A percentile compares a stretch with the other conserved stretches of the same genome.
phyloP scores from a whole-genome alignment of 2,113 vertebrate genomes.

The Aphyosemion australe region DNA sequence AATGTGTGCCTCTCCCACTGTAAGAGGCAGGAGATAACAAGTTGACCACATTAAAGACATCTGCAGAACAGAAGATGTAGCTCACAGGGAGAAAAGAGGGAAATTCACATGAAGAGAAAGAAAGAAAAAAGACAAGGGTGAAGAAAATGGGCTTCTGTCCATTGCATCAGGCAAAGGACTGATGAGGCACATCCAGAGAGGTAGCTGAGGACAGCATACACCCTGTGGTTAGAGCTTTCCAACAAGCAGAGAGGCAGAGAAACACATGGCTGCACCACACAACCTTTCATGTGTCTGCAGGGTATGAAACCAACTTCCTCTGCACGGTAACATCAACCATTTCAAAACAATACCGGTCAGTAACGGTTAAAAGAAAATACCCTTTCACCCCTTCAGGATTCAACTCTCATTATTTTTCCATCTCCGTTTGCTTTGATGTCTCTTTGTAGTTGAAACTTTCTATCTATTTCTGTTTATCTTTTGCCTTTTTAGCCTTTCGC shows the following conservation, averaged over 20 bases:
- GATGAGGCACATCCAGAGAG: constrained; percentile 30
- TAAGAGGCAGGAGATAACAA: constrained; percentile 47
- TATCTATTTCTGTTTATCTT: constrained; percentile 16
- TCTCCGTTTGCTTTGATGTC: constrained; percentile 30
- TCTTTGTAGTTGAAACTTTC: constrained; percentile 33
- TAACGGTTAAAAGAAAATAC: constrained; percentile 37
- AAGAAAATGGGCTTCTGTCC: constrained; percentile 7
- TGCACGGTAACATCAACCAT: constrained; percentile 50
- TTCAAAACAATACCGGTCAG: constrained; percentile 60
- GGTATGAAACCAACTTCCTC: constrained; percentile 43
- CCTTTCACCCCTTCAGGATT: constrained; percentile 13
- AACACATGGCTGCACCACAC: constrained; percentile 9
- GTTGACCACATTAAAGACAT: constrained; percentile 50
- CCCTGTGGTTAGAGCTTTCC: constrained; percentile 44
- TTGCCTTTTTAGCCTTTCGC: fast-evolving
- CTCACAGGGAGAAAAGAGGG: constrained; percentile 4
- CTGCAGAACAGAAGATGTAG: constrained; percentile 35
- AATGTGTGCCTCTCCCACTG: constrained; percentile 22
- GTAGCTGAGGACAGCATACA: constrained; percentile 31
- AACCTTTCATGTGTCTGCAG: constrained; percentile 50
- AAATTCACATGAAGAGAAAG: not conserved
- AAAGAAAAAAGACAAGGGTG: constrained; percentile 1
- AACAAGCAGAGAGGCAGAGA: constrained; percentile 35
- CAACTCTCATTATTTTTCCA: constrained; percentile 17
- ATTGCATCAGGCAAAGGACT: constrained; percentile 18